Evolutionary conservation across 2,797 vertebrate genomes (phyloP).

Genomic region (Danio kyathit): DNA sequence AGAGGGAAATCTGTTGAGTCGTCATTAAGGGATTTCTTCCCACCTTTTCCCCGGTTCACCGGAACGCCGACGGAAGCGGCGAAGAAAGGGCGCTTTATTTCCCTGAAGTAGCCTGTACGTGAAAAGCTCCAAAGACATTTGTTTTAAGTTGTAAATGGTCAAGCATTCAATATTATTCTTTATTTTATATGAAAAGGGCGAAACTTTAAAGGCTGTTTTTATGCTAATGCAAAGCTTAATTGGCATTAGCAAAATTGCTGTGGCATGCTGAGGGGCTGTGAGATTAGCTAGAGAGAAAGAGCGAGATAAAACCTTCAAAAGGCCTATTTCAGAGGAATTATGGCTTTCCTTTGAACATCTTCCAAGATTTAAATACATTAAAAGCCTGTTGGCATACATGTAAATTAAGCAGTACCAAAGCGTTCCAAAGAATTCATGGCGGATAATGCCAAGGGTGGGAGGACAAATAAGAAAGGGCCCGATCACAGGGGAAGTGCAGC

Average conservation of each 20-base stretch:
- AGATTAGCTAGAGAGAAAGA: constrained; percentile 98
- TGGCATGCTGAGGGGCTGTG: constrained; percentile 95
- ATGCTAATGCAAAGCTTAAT: constrained; percentile 98
- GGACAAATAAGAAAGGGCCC: constrained; percentile 75
- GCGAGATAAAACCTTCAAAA: constrained; percentile 98
- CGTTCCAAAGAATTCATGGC: constrained; percentile 88
- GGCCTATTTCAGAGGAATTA: constrained; percentile 99
- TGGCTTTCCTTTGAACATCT: constrained; percentile 95
- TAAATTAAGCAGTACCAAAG: constrained; percentile 94
- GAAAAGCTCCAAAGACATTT: constrained; percentile 72
- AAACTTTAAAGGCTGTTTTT: constrained; percentile 94
- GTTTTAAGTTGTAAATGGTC: constrained; percentile 87
- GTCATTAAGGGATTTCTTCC: constrained; percentile 65
- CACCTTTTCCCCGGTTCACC: constrained; percentile 58
- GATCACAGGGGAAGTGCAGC: constrained; percentile 74
- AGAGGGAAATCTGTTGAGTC: constrained; percentile 66
- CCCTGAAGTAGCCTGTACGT: constrained; percentile 67
- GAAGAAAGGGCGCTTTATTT: constrained; percentile 66
- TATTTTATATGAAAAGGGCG: constrained; percentile 72
- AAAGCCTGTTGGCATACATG: constrained; percentile 99
- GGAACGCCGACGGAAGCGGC: constrained; percentile 67
- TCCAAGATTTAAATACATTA: constrained; percentile 98
- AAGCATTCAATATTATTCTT: constrained; percentile 92
- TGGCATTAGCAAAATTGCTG: constrained; percentile 98
- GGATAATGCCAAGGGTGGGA: constrained; percentile 83